These are phyloP conservation scores for Dermochelys coriacea DNA, from an alignment of 2,797 vertebrate species.

Conservation along the genomic window DNA sequence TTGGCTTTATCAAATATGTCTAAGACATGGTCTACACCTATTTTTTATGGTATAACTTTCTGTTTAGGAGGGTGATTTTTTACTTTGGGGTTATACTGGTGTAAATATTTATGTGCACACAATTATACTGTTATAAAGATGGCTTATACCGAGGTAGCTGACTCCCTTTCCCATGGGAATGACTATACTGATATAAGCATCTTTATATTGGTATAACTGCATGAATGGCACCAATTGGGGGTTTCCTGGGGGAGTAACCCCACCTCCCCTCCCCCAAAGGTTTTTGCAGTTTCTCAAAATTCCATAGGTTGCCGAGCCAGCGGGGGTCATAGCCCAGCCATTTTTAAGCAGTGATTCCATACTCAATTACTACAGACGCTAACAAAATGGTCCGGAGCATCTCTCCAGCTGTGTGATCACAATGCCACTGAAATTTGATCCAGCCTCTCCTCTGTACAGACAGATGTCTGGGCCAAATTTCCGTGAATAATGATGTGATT, in stretches of 20 bases:
- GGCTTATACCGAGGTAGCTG: neutral
- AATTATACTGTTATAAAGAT: neutral
- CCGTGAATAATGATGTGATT: neutral
- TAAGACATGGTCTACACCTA: accelerated
- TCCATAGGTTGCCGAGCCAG: neutral
- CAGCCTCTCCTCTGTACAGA: neutral
- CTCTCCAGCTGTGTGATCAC: neutral
- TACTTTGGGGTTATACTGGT: too few species aligned
- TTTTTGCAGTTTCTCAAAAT: neutral
- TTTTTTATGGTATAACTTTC: neutral
- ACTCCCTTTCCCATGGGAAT: accelerated
- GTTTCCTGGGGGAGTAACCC: neutral
- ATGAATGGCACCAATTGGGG: neutral
- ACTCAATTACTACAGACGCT: neutral
- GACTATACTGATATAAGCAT: neutral
- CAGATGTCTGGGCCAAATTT: neutral
- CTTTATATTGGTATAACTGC: accelerated
- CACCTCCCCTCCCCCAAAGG: neutral
- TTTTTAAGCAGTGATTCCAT: neutral
- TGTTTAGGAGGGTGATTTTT: neutral
- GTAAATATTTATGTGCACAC: neutral
- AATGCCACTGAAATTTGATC: neutral
- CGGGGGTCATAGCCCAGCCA: neutral
- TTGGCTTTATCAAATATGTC: neutral
- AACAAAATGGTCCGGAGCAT: neutral